Conservation (phyloP, 2,888 invertebrate genomes). For the Nomada hirtipes region DNA sequence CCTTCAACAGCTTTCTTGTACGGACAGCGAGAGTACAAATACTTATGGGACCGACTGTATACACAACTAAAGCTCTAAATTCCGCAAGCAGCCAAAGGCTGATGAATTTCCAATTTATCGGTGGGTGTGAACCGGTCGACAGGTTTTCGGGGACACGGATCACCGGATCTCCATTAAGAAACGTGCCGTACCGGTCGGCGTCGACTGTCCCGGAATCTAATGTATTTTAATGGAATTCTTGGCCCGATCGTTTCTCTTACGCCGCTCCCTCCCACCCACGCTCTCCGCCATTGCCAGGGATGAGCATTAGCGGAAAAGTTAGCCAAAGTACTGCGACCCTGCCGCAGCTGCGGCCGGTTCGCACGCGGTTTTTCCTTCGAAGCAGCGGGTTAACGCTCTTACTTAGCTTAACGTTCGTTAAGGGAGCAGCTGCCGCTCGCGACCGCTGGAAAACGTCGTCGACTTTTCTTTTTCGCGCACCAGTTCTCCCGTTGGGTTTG, state of each 20-base stretch:
- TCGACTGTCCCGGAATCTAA: constrained; percentile 66
- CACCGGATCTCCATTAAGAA: constrained; percentile 63
- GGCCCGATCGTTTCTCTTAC: constrained; percentile 68
- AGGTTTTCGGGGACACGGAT: constrained; percentile 31
- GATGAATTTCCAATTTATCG: constrained; percentile 23
- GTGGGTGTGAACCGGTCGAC: neutral
- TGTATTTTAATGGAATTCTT: constrained; percentile 76
- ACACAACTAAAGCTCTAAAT: neutral
- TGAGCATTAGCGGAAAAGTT: constrained; percentile 69
- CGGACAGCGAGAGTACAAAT: too few species aligned
- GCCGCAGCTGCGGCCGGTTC: constrained; percentile 71
- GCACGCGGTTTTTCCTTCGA: constrained; percentile 75
- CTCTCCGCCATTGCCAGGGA: constrained; percentile 59
- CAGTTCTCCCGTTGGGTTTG: constrained; percentile 26
- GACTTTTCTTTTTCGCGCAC: constrained; percentile 64
- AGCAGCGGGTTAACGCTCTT: constrained; percentile 76
- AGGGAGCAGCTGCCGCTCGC: constrained; percentile 71
- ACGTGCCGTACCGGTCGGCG: constrained; percentile 56
- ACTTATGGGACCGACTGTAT: too few species aligned
- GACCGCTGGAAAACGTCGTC: constrained; percentile 65
- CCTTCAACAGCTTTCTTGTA: too few species aligned
- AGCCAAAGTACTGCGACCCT: constrained; percentile 72
- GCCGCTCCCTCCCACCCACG: constrained; percentile 27
- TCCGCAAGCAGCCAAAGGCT: constrained; percentile 6
- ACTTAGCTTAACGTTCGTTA: constrained; percentile 72